phyloP scores from a whole-genome alignment of 1,140 invertebrate species.

The Zophobas atratus region DNA sequence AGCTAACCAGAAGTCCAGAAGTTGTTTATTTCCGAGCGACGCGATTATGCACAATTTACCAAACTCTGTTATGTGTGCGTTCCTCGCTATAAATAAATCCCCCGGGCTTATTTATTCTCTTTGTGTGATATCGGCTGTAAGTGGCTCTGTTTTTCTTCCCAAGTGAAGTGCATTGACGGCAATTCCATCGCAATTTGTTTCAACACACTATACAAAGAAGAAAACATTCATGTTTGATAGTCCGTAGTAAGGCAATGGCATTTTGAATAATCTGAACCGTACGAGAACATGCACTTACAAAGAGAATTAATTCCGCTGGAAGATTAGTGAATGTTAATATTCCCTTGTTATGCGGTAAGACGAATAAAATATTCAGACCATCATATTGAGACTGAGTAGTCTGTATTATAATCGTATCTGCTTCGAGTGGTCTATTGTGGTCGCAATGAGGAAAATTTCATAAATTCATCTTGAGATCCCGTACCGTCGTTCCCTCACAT shows the following conservation, averaged over 20 bases:
- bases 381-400: conserved; percentile 51
- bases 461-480: conserved; percentile 39
- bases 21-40: too few species aligned
- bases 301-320: conserved; percentile 50
- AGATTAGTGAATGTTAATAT: conserved; percentile 53
- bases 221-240: conserved; percentile 42
- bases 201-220: conserved; percentile 13
- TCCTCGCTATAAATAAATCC: too few species aligned
- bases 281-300: conserved; percentile 51
- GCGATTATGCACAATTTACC: too few species aligned
- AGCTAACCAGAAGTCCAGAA: too few species aligned
- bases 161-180: too few species aligned
- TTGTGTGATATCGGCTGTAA: too few species aligned
- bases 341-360: conserved; percentile 53
- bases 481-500: background rate
- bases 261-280: conserved; percentile 44
- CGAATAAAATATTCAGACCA: conserved; percentile 52
- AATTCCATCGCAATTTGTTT: background rate
- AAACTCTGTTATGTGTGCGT: too few species aligned
- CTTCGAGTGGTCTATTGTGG: conserved; percentile 50
- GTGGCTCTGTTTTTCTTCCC: too few species aligned
- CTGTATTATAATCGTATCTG: conserved; percentile 50
- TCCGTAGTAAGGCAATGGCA: conserved; percentile 40
- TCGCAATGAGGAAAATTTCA: conserved; percentile 38
- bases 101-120: too few species aligned